These are phyloP conservation scores for Augochlora pura DNA, from an alignment of 1,140 invertebrate genomes.

Conservation along the genomic window DNA sequence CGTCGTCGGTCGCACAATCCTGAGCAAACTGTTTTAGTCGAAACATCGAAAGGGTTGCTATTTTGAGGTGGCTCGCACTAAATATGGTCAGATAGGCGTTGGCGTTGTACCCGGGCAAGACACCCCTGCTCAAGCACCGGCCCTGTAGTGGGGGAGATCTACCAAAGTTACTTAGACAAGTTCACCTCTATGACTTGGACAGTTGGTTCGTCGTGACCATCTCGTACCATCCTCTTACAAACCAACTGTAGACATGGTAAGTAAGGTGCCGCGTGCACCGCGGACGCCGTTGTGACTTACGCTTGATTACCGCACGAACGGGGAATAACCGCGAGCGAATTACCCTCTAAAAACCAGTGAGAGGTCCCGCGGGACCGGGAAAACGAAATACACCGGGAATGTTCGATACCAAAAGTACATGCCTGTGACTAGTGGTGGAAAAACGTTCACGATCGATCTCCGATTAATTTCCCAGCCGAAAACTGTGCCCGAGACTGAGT, in stretches of 20 bases:
- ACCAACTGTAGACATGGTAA: slow-evolving; percentile 74
- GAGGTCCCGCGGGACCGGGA: not conserved
- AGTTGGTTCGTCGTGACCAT: slow-evolving; percentile 79
- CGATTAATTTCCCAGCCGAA: slow-evolving; percentile 3
- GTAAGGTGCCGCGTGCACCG: slow-evolving; percentile 48
- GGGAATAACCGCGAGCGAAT: not conserved
- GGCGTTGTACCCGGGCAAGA: slow-evolving; percentile 70
- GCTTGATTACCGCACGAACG: not conserved
- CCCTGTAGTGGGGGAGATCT: slow-evolving; percentile 71
- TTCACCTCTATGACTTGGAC: slow-evolving; percentile 76
- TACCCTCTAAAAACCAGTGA: slow-evolving; percentile 6
- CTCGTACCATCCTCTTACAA: slow-evolving; percentile 73
- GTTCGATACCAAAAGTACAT: not conserved
- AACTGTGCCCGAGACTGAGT: slow-evolving; percentile 39
- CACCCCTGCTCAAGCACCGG: slow-evolving; percentile 69
- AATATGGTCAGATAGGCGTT: slow-evolving; percentile 79
- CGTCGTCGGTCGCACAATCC: slow-evolving; percentile 38
- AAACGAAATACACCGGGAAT: not conserved
- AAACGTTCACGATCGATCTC: not conserved
- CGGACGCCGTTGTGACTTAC: slow-evolving; percentile 20
- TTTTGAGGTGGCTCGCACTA: slow-evolving; percentile 78
- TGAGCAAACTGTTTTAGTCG: slow-evolving; percentile 74
- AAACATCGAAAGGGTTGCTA: slow-evolving; percentile 72
- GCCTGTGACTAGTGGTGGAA: slow-evolving; percentile 29
- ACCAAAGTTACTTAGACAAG: slow-evolving; percentile 80